These are phyloP conservation scores for Yoshiicerus persimilis DNA, from an alignment of 1,140 invertebrate genomes.

Conservation along the genomic window DNA sequence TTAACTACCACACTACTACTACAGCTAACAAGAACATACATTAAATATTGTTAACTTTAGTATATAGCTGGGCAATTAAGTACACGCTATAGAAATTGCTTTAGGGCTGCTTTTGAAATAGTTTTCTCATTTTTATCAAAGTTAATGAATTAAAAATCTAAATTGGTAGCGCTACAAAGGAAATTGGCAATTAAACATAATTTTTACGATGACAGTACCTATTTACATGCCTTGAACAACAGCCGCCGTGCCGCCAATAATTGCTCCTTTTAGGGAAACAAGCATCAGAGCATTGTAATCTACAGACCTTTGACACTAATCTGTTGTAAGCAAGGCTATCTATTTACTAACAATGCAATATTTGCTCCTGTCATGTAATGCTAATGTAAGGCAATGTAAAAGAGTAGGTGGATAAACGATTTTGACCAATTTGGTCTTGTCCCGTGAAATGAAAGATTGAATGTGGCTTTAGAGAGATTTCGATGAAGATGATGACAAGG, in stretches of 20 bases:
- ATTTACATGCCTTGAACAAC: too few species aligned
- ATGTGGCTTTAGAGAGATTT: slow-evolving; percentile 19
- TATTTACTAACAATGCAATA: too few species aligned
- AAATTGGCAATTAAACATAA: neutral
- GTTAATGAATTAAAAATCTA: neutral
- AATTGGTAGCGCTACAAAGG: neutral
- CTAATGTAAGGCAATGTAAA: neutral
- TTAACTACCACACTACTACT: too few species aligned
- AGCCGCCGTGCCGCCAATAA: too few species aligned
- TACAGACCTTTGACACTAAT: neutral
- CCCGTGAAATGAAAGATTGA: neutral
- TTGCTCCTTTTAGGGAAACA: neutral
- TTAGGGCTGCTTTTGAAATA: too few species aligned
- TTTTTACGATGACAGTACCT: neutral
- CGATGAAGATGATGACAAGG: slow-evolving; percentile 11
- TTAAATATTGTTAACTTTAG: too few species aligned
- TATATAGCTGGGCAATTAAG: neutral
- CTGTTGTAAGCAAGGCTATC: too few species aligned
- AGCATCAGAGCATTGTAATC: neutral
- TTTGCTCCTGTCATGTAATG: too few species aligned
- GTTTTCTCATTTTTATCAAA: neutral
- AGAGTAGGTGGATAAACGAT: neutral
- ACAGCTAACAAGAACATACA: neutral
- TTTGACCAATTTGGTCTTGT: neutral
- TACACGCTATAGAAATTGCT: too few species aligned